phyloP scores from a whole-genome alignment of 2,888 invertebrate species.

The Globia sparganii region DNA sequence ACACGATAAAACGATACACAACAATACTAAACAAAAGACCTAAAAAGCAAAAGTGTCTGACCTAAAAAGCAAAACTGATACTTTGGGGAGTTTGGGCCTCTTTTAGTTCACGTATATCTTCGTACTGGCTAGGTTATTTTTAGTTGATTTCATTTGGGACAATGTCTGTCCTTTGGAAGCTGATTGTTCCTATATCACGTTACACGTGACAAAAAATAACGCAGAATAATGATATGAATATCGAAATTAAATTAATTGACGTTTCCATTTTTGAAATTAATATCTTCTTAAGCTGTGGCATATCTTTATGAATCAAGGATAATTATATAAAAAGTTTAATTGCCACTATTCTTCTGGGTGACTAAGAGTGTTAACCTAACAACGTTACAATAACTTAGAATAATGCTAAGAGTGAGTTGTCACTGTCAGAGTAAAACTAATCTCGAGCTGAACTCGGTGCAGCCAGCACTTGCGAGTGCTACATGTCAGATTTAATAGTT shows the following conservation, averaged over 20 bases:
- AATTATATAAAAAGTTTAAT: too few relatives aligned
- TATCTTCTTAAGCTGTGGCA: not conserved
- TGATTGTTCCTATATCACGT: not conserved
- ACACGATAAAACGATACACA: not conserved
- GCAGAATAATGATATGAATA: not conserved
- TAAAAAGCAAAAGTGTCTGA: slow-evolving; percentile 33
- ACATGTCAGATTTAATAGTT: slow-evolving; percentile 58
- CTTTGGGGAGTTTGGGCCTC: slow-evolving; percentile 24
- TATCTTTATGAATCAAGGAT: not conserved
- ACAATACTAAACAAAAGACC: slow-evolving; percentile 21
- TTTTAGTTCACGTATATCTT: slow-evolving; percentile 24
- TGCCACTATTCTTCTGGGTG: too few relatives aligned
- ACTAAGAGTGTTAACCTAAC: slow-evolving; percentile 3
- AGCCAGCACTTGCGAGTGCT: slow-evolving; percentile 19
- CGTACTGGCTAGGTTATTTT: slow-evolving; percentile 11
- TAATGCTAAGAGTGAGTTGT: slow-evolving; percentile 28
- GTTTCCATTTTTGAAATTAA: not conserved
- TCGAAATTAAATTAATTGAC: not conserved
- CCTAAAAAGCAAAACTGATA: slow-evolving; percentile 30
- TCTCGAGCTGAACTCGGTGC: slow-evolving; percentile 24
- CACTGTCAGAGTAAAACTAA: slow-evolving; percentile 28
- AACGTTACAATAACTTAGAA: slow-evolving; percentile 21
- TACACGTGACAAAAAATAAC: too few relatives aligned
- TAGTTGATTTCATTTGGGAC: slow-evolving; percentile 13
- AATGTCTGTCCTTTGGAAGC: not conserved